These are phyloP conservation scores for Amphilophus citrinellus DNA, from an alignment of 2,113 vertebrate species.

Conservation along the genomic window DNA sequence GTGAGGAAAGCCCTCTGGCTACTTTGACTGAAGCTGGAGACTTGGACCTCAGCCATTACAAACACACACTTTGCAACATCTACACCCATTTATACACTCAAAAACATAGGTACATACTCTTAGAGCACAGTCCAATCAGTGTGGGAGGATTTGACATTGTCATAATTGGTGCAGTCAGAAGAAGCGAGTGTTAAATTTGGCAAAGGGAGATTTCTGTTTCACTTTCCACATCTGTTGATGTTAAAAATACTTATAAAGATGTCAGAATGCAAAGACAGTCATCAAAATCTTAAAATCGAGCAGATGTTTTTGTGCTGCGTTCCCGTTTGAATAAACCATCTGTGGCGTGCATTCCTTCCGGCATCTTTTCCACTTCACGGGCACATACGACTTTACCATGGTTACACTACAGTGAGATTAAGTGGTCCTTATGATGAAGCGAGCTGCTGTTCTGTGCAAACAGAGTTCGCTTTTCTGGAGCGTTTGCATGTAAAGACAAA, in stretches of 20 bases:
- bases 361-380: slow-evolving; percentile 26
- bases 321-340: slow-evolving; percentile 37
- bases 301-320: slow-evolving; percentile 50
- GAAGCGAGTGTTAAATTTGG: slow-evolving; percentile 17
- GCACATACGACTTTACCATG: background rate
- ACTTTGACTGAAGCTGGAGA: slow-evolving; percentile 23
- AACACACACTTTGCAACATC: slow-evolving; percentile 25
- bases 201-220: slow-evolving; percentile 6
- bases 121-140: background rate
- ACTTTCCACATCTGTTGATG: slow-evolving; percentile 29
- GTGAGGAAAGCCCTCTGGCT: slow-evolving; percentile 51
- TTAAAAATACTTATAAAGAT: slow-evolving; percentile 28
- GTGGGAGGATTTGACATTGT: background rate
- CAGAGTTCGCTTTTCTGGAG: background rate
- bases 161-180: background rate
- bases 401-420: background rate
- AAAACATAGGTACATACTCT: slow-evolving; percentile 3
- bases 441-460: slow-evolving; percentile 8
- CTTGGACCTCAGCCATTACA: slow-evolving; percentile 42
- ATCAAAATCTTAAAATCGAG: slow-evolving; percentile 39
- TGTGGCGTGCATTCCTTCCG: slow-evolving; percentile 44
- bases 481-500: slow-evolving; percentile 14
- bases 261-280: slow-evolving; percentile 25
- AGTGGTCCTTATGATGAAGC: slow-evolving; percentile 20
- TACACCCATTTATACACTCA: background rate